Evolutionary conservation across 1,140 invertebrate genomes (phyloP).

Genomic region (Popillia japonica): DNA sequence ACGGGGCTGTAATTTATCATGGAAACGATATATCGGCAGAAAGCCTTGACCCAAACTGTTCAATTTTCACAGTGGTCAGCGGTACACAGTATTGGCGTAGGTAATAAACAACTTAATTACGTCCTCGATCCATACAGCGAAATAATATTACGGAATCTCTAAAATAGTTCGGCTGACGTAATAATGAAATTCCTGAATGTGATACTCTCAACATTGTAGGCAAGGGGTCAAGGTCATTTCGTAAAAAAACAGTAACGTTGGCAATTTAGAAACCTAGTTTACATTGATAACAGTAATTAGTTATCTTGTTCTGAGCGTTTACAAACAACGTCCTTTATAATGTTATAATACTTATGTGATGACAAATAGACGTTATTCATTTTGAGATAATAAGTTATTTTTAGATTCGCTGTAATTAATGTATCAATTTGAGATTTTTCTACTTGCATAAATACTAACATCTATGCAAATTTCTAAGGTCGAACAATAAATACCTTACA

Average conservation of each 20-base stretch:
- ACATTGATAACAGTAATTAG: conserved; percentile 17
- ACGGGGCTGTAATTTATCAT: background rate
- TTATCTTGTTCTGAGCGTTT: background rate
- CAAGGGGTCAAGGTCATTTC: conserved; percentile 8
- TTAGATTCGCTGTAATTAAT: background rate
- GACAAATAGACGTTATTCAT: background rate
- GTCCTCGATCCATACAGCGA: background rate
- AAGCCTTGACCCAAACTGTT: conserved; percentile 9
- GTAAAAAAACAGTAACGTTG: conserved; percentile 1
- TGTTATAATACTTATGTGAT: background rate
- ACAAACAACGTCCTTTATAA: background rate
- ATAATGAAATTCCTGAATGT: conserved; percentile 3
- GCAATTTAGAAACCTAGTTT: background rate
- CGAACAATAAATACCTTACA: too few species aligned
- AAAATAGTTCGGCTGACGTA: conserved; percentile 24
- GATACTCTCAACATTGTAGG: background rate
- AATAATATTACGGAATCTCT: conserved; percentile 19
- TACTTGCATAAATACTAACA: too few species aligned
- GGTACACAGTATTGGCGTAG: background rate
- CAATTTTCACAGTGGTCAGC: background rate
- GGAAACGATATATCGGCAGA: background rate
- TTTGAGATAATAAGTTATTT: conserved; percentile 1
- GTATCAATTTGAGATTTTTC: too few species aligned
- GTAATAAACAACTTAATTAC: conserved; percentile 11
- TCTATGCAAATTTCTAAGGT: too few species aligned